Evolutionary conservation across 2,888 invertebrate species (phyloP), one percentile per base, ranked within the genome.

Genomic region (Cephalotes varians): DNA sequence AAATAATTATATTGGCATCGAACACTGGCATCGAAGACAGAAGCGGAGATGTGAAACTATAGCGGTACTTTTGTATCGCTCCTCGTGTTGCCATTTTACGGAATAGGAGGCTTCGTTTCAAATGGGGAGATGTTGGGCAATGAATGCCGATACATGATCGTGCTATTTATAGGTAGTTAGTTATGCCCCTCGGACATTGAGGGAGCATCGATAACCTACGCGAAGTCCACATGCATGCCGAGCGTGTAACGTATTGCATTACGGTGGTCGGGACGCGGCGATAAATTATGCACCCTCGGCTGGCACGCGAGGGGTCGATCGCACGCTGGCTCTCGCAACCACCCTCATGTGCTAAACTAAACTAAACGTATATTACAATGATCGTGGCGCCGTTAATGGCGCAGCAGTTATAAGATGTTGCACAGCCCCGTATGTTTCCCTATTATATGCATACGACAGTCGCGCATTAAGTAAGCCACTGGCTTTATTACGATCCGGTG

Each of bases 231-330:
- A 91, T 93, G 91, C 92, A 88, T 81, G 80, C 85, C 86, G 76
- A 84, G 86, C 90, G 88, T 90, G 89, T 89, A 91, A 91, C 91
- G 91, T 90, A 91, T 92, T 89, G 88, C 87, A 91, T 92, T 91
- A 90, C 77, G 86, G 83, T 74, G 87, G 84, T 77, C 81, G 86
- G 89, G 88, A 88, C 86, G 86, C 86, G 85, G 89, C 93, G 93
- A 94, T 94, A 94, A 94, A 94, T 94, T 94, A 94, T 94, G 93
- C 94, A 94, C 94, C 94, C 93, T 92, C 83, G 77, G 79, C 71
- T 77, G 85, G 87, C 69, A 80, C 72, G 80, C 85, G 84, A 87
- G 85, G 89, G 90, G 85, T 86, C 87, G 89, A 85, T 85, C 87
- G 89, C 74, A 65, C 77, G 62, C 44, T 51, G 82, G 81, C 80